Evolutionary conservation across 2,888 invertebrate species (phyloP).

Genomic region (Ferdinandea cuprea): DNA sequence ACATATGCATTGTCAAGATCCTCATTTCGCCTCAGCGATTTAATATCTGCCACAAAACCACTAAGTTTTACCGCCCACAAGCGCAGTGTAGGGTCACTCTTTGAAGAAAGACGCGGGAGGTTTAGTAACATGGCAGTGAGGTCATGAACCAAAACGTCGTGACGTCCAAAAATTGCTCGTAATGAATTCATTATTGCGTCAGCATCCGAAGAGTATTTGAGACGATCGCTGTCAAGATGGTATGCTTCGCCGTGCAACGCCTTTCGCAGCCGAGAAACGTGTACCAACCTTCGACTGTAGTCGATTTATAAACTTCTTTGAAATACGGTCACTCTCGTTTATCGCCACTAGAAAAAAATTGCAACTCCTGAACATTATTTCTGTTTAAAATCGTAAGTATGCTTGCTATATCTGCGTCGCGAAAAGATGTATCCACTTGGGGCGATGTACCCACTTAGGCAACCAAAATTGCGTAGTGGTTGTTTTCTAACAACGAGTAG

Average conservation of each 20-base stretch:
- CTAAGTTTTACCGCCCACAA: conserved; percentile 19
- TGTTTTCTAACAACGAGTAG: conserved; percentile 4
- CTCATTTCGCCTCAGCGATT: conserved; percentile 7
- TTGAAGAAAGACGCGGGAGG: too few relatives aligned
- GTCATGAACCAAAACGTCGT: conserved; percentile 15
- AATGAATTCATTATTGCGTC: conserved; percentile 9
- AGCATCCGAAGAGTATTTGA: neutral
- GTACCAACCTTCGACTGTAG: conserved; percentile 3
- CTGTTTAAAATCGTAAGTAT: conserved; percentile 12
- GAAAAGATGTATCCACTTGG: neutral
- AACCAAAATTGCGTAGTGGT: neutral
- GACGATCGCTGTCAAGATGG: neutral
- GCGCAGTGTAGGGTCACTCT: neutral
- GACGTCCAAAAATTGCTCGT: conserved; percentile 1
- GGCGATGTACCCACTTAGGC: neutral
- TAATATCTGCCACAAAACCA: conserved; percentile 17
- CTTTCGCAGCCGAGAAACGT: conserved; percentile 5
- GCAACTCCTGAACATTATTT: conserved; percentile 25
- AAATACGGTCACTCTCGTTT: conserved; percentile 28
- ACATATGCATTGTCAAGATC: conserved; percentile 23
- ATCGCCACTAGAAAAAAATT: conserved; percentile 6
- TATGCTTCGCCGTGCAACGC: neutral
- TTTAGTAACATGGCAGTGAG: neutral
- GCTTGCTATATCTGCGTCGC: conserved; percentile 2
- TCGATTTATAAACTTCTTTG: neutral